These are phyloP conservation scores for Camelus dromedarius DNA, from an alignment of 2,113 vertebrate genomes.

Conservation along the genomic window DNA sequence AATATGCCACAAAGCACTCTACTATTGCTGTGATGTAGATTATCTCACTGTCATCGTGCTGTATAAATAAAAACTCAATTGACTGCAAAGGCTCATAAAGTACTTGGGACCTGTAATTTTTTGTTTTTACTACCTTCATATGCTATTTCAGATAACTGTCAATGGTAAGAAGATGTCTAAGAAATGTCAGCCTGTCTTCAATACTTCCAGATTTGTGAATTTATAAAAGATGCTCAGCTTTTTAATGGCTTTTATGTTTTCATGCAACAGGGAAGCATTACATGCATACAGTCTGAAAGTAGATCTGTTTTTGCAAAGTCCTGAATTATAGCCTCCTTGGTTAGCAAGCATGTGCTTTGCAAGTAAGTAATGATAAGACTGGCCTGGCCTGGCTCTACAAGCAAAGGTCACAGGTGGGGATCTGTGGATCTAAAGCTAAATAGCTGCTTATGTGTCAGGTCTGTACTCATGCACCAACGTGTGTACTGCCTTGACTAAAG, in stretches of 20 bases:
- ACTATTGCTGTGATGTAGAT: background rate
- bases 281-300: background rate
- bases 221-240: conserved; percentile 66
- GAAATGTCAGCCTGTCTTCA: conserved; percentile 56
- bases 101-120: conserved; percentile 50
- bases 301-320: background rate
- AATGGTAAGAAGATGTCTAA: conserved; percentile 60
- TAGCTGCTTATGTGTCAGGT: background rate
- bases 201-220: conserved; percentile 69
- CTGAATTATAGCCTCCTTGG: background rate
- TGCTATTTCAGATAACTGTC: conserved; percentile 73
- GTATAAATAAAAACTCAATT: conserved; percentile 58
- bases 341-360: background rate
- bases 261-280: background rate
- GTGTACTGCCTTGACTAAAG: background rate
- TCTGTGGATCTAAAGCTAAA: background rate
- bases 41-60: background rate
- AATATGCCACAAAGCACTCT: background rate
- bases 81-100: background rate
- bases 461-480: background rate
- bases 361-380: conserved; percentile 1
- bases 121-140: conserved; percentile 31
- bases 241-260: background rate
- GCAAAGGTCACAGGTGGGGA: background rate
- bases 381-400: background rate